These are phyloP conservation scores for Ursus arctos DNA, from an alignment of 2,113 vertebrate genomes.

Conservation along the genomic window DNA sequence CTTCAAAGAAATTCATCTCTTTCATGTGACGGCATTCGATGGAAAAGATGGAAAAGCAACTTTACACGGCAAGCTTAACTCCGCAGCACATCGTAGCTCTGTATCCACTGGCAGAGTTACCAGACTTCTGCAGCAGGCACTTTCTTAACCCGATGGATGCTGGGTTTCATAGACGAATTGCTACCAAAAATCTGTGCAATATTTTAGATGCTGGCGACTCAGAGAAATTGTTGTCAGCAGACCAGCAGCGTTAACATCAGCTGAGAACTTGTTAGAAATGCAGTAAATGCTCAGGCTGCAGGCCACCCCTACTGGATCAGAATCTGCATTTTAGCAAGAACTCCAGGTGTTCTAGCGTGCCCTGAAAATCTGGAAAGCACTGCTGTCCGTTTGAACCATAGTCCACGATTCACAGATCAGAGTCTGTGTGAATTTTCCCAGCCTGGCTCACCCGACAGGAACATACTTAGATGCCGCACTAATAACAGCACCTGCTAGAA, in stretches of 20 bases:
- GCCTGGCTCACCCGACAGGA: not conserved
- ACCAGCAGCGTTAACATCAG: not conserved
- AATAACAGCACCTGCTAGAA: not conserved
- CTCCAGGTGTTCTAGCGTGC: not conserved
- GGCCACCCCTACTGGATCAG: not conserved
- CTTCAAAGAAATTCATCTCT: not conserved
- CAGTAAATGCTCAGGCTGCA: not conserved
- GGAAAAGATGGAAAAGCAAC: not conserved
- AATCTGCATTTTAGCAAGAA: not conserved
- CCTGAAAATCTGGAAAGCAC: not conserved
- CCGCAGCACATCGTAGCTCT: not conserved
- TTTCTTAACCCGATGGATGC: not conserved
- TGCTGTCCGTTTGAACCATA: not conserved
- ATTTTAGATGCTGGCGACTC: not conserved
- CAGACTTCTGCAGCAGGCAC: not conserved
- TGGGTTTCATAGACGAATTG: not conserved
- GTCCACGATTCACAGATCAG: not conserved
- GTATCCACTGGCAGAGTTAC: not conserved
- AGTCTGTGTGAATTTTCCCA: not conserved
- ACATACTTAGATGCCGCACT: not conserved
- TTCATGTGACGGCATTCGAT: not conserved
- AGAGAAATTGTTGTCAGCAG: not conserved
- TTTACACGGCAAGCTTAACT: not conserved
- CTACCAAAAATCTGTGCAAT: not conserved
- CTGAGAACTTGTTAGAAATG: not conserved